Evolutionary conservation across 2,797 vertebrate species (phyloP).

Genomic region (Chaetophractus vellerosus): DNA sequence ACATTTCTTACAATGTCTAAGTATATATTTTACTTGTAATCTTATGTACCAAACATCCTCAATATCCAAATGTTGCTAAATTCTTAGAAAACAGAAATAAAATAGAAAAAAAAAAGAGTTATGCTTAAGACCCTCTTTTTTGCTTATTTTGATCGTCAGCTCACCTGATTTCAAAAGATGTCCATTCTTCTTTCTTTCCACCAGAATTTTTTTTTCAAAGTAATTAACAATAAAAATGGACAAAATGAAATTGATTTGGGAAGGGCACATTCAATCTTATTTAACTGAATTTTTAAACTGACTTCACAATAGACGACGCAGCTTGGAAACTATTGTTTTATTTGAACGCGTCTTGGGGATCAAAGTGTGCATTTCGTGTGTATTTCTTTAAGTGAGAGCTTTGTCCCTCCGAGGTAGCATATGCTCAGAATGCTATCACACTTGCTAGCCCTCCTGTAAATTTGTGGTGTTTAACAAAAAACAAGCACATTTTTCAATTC

Average conservation of each 20-base stretch:
- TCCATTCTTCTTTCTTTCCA: slow-evolving; percentile 57
- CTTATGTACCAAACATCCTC: not conserved
- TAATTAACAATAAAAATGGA: slow-evolving; percentile 69
- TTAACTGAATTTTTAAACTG: slow-evolving; percentile 75
- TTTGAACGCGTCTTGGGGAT: slow-evolving; percentile 82
- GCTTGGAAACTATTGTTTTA: slow-evolving; percentile 83
- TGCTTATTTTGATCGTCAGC: slow-evolving; percentile 38
- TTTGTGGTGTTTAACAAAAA: slow-evolving; percentile 91
- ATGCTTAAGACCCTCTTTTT: slow-evolving; percentile 43
- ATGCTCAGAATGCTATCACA: slow-evolving; percentile 87
- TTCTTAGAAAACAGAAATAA: slow-evolving; percentile 69
- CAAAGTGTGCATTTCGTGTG: slow-evolving; percentile 84
- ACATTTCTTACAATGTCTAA: not conserved
- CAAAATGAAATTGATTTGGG: slow-evolving; percentile 45
- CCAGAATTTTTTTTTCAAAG: slow-evolving; percentile 56
- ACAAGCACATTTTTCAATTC: slow-evolving; percentile 90
- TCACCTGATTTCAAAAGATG: slow-evolving; percentile 73
- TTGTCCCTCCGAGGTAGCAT: slow-evolving; percentile 86
- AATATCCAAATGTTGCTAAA: slow-evolving; percentile 29
- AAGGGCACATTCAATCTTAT: slow-evolving; percentile 43
- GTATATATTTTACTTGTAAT: not conserved
- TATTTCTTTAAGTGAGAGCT: slow-evolving; percentile 85
- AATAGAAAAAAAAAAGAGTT: slow-evolving; percentile 60
- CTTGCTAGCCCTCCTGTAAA: slow-evolving; percentile 88
- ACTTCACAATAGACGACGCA: slow-evolving; percentile 81